Percentiles rank a stretch among this genome's conserved stretches.
Evolutionary conservation across 2,888 invertebrate species (phyloP).

Genomic region (Drosophila maculinotata): DNA sequence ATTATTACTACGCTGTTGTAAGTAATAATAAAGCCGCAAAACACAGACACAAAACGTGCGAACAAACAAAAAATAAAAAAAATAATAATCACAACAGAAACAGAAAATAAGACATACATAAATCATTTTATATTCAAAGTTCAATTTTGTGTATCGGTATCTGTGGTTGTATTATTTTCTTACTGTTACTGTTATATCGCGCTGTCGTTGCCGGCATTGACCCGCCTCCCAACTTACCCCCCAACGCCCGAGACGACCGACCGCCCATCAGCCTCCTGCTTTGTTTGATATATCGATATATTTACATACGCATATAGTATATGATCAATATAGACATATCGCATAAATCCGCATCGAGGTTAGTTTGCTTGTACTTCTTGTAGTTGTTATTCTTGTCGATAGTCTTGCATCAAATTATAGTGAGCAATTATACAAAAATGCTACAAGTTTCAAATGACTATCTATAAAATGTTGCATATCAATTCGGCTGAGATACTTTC

Average conservation of each 20-base stretch:
- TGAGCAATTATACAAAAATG: constrained; percentile 57
- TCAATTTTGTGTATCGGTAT: constrained; percentile 26
- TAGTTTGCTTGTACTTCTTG: constrained; percentile 28
- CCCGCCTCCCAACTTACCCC: no score
- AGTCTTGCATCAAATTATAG: constrained; percentile 62
- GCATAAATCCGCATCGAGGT: constrained; percentile 31
- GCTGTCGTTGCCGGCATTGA: constrained; percentile 7
- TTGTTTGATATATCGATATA: constrained; percentile 6
- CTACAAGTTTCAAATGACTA: constrained; percentile 42
- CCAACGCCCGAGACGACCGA: constrained; percentile 6
- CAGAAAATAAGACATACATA: constrained; percentile 15
- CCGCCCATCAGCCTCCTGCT: constrained; percentile 4
- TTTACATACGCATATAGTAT: not conserved
- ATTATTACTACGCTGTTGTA: constrained; percentile 46
- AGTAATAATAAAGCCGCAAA: constrained; percentile 44
- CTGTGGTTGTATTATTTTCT: constrained; percentile 19
- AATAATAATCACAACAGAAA: constrained; percentile 27
- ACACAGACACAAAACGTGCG: constrained; percentile 52
- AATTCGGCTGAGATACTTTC: constrained; percentile 37
- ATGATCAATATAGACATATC: constrained; percentile 12
- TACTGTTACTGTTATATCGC: constrained; percentile 20
- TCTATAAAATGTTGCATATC: constrained; percentile 43
- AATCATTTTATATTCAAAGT: constrained; percentile 27
- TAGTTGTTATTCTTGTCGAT: constrained; percentile 34
- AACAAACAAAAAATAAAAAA: constrained; percentile 37